phyloP scores from a whole-genome alignment of 2,113 vertebrate species.

The Lampris incognitus region DNA sequence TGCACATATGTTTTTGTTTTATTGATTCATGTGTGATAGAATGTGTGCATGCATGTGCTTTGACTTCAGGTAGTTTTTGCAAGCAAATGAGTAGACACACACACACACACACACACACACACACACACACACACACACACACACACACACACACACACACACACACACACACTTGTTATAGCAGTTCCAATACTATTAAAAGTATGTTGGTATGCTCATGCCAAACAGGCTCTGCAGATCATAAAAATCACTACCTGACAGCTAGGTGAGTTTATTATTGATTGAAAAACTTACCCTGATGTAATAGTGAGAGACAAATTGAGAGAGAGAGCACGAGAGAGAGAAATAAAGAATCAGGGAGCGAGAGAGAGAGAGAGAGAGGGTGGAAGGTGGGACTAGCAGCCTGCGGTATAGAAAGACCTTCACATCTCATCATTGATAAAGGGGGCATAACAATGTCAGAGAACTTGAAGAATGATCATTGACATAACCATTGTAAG shows the following conservation, averaged over 20 bases:
- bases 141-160: not conserved
- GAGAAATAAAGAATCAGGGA: too few species aligned
- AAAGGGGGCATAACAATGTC: not conserved
- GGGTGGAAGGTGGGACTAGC: too few species aligned
- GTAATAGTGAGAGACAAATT: too few species aligned
- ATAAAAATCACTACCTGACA: not conserved
- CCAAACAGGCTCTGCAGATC: conserved; percentile 49
- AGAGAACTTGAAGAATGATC: not conserved
- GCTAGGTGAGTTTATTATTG: not conserved
- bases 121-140: not conserved
- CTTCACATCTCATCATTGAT: too few species aligned
- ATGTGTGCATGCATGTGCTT: too few species aligned
- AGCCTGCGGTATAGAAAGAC: too few species aligned
- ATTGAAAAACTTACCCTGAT: not conserved
- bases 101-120: not conserved
- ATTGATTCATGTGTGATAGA: too few species aligned
- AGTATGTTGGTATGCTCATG: not conserved
- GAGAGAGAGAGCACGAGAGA: not conserved
- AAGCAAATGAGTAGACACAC: too few species aligned
- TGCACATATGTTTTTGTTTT: not conserved
- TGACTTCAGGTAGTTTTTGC: too few species aligned
- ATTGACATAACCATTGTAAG: not conserved
- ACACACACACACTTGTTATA: not conserved
- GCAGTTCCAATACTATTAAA: not conserved
- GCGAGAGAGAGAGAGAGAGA: too few species aligned